Base-by-base conservation (phyloP, 2,888 invertebrate species). In the Lathronympha strigana region DNA sequence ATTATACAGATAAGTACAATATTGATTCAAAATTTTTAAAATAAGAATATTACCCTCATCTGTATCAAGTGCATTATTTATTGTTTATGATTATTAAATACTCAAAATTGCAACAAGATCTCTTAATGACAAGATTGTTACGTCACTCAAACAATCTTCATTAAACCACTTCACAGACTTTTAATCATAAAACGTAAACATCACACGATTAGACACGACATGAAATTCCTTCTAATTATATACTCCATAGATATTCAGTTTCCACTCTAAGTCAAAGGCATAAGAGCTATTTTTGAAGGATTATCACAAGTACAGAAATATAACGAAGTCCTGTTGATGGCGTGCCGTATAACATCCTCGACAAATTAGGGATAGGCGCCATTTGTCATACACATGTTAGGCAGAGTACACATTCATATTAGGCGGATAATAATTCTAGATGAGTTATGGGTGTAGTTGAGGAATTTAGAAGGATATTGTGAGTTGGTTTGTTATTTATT, bases 311-410 rank as follows among this genome's bases (percentile, higher is more conserved):
- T 1, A 13, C 11, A 43, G 40, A 43, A 31, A 31, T 57, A 57
- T 66, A 54, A 67, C 69, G 64, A 81, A 80, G 80, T 84, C 86
- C 87, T 85, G 86, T 83, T 82, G 86, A 82, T 86, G 82, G 71
- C 73, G 69, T 68, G 72, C 75, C 71, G 74, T 79, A 76, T 75
- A 81, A 80, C 79, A 78, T 73, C 74, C 79, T 78, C 76, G 82
- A 89, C 88, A 88, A 89, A 89, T 90, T 88, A 84, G 82, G 82
- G 79, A 80, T 73, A 76, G 74, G 73, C 80, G 74, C 82, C 84
- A 82, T 90, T 89, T 87, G 84, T 90, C 87, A 88, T 79, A 74
- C 68, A 66, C 69, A 57, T 63, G 64, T 67, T 68, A 70, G 67
- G 60, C 70, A 70, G 72, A 67, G 71, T 76, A 79, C 77, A 76